Conservation (phyloP, 1,140 invertebrate genomes). For the Cylas formicarius region DNA sequence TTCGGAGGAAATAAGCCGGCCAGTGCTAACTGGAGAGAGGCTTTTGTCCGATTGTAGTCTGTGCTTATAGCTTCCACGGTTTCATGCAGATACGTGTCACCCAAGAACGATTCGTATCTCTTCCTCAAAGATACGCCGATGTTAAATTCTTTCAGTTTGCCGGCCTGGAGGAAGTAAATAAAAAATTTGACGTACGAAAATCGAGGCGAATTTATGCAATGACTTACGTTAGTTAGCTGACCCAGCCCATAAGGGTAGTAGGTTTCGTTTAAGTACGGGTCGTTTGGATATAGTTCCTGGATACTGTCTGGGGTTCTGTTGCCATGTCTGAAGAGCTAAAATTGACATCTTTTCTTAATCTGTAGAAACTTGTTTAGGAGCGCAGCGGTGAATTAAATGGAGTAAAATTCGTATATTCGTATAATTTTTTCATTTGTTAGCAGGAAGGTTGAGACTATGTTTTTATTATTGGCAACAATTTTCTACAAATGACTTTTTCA, state of each 20-base stretch:
- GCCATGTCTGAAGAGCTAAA: constrained; percentile 67
- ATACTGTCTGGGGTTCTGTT: constrained; percentile 62
- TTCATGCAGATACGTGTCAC: constrained; percentile 49
- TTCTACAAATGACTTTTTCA: no score
- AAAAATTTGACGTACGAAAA: no score
- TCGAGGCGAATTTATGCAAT: no score
- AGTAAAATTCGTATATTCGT: no score
- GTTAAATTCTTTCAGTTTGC: constrained; percentile 47
- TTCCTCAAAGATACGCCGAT: constrained; percentile 54
- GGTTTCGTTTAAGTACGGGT: constrained; percentile 50
- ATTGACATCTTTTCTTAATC: no score
- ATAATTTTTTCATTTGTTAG: no score
- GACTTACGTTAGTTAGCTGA: constrained; percentile 66
- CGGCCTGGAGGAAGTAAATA: constrained; percentile 18
- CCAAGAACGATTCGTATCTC: constrained; percentile 55
- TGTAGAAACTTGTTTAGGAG: no score
- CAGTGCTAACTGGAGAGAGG: constrained; percentile 59
- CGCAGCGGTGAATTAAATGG: no score
- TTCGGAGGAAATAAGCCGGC: constrained; percentile 78
- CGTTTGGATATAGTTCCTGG: constrained; percentile 54
- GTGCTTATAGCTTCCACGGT: constrained; percentile 24
- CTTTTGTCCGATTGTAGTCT: constrained; percentile 51
- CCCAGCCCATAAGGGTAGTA: constrained; percentile 64
- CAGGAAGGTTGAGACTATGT: no score
- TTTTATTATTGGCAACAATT: no score